phyloP scores from a whole-genome alignment of 2,797 vertebrate species.

The Diplodus puntazzo region DNA sequence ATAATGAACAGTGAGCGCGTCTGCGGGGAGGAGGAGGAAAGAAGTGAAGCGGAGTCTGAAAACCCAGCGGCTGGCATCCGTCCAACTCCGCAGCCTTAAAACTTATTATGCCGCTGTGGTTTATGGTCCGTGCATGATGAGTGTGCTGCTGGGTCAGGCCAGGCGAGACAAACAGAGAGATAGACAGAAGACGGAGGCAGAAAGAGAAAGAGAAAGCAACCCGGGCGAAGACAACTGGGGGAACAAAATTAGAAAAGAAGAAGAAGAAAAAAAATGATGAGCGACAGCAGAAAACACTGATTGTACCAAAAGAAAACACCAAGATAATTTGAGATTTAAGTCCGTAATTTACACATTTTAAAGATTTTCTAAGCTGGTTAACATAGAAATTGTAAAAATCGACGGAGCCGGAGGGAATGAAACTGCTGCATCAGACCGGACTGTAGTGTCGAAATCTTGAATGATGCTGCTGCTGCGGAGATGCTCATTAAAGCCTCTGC shows the following conservation, averaged over 20 bases:
- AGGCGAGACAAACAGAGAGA: constrained; percentile 19
- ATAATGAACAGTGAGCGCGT: constrained; percentile 45
- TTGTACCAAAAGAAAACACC: background rate
- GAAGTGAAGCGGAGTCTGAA: constrained; percentile 30
- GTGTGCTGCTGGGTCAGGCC: constrained; percentile 37
- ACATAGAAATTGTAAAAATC: no score
- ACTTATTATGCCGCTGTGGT: constrained; percentile 60
- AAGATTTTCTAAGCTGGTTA: background rate
- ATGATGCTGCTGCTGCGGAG: background rate
- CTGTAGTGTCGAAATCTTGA: background rate
- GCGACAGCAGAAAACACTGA: background rate
- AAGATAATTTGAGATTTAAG: no score
- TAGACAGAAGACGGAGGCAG: background rate
- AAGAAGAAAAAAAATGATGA: no score
- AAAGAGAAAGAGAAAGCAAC: background rate
- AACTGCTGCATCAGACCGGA: background rate
- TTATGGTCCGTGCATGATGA: constrained; percentile 62
- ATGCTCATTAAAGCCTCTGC: no score
- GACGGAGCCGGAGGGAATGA: background rate
- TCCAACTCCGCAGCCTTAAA: constrained; percentile 35
- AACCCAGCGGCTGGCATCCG: constrained; percentile 43
- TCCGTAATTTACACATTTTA: background rate
- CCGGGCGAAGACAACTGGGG: background rate
- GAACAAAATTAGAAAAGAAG: background rate
- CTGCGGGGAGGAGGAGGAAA: background rate